Percentiles rank a stretch among this genome's conserved stretches.
phyloP scores from a whole-genome alignment of 2,888 invertebrate species.

The Copidosoma aretas region DNA sequence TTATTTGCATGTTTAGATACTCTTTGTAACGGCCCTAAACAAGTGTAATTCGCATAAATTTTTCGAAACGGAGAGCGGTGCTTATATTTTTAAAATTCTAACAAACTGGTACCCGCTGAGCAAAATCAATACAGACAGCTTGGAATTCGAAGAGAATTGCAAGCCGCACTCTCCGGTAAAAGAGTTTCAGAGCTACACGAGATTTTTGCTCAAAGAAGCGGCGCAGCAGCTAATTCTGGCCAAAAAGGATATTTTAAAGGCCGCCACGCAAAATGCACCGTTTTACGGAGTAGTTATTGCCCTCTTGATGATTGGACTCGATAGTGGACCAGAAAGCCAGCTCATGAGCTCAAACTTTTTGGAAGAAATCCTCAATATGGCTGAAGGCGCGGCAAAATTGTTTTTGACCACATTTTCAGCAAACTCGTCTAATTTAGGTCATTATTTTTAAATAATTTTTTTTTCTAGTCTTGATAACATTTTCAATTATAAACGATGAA shows the following conservation, averaged over 20 bases:
- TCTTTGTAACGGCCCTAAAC: conserved; percentile 62
- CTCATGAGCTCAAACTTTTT: conserved; percentile 38
- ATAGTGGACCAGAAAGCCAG: conserved; percentile 40
- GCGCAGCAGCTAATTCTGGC: conserved; percentile 53
- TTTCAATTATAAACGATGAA: conserved; percentile 2
- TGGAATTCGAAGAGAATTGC: conserved; percentile 18
- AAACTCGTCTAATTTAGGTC: conserved; percentile 46
- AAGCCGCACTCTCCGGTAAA: conserved; percentile 2
- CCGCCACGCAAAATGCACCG: conserved; percentile 58
- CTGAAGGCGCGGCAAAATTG: conserved; percentile 50
- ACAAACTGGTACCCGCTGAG: conserved; percentile 51
- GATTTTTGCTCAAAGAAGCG: conserved; percentile 52
- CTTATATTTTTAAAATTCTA: conserved; percentile 66
- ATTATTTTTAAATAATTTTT: too few relatives aligned
- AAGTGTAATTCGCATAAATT: conserved; percentile 69
- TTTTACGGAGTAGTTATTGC: conserved; percentile 61
- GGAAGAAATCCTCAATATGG: conserved; percentile 44
- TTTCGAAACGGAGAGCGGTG: conserved; percentile 70
- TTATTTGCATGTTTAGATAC: conserved; percentile 50
- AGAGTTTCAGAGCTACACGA: conserved; percentile 33
- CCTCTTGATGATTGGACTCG: conserved; percentile 47
- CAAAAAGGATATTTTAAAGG: conserved; percentile 59
- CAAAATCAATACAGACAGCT: conserved; percentile 8
- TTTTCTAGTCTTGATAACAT: neutral
- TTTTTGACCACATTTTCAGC: conserved; percentile 52